Conservation (phyloP, 2,113 vertebrate genomes). For the Macrotus californicus region DNA sequence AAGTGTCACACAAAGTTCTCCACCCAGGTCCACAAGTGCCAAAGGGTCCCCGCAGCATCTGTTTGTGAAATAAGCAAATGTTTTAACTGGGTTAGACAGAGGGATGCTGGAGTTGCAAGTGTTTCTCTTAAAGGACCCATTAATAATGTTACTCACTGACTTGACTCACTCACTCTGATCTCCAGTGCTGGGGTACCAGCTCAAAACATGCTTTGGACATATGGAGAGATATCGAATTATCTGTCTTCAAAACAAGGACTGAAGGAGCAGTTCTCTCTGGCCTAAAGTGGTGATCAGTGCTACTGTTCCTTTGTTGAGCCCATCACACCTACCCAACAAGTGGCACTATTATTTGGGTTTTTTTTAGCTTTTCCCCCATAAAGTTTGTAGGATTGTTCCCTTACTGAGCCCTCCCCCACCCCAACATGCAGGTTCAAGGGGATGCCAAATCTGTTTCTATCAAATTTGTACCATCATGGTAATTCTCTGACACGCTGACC, state of each 20-base stretch:
- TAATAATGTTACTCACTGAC: background rate
- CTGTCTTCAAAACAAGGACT: background rate
- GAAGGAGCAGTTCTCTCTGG: background rate
- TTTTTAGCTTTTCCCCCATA: no score
- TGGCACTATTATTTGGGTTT: no score
- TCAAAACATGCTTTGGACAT: background rate
- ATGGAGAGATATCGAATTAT: background rate
- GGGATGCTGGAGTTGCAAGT: background rate
- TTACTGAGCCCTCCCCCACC: background rate
- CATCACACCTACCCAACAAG: no score
- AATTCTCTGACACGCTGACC: background rate
- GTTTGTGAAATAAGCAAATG: background rate
- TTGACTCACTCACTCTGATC: background rate
- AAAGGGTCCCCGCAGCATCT: background rate
- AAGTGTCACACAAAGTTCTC: background rate
- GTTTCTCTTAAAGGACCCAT: background rate
- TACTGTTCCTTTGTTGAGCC: no score
- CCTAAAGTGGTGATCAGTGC: background rate
- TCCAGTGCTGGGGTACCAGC: background rate
- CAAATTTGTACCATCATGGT: background rate
- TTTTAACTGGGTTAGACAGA: background rate
- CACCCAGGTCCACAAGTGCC: background rate
- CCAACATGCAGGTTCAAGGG: no score
- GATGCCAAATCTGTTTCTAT: background rate
- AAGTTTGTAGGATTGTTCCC: background rate